Evolutionary conservation across 2,797 vertebrate species (phyloP), one percentile per base, ranked within the genome.

Genomic region (Phrynocephalus forsythii): DNA sequence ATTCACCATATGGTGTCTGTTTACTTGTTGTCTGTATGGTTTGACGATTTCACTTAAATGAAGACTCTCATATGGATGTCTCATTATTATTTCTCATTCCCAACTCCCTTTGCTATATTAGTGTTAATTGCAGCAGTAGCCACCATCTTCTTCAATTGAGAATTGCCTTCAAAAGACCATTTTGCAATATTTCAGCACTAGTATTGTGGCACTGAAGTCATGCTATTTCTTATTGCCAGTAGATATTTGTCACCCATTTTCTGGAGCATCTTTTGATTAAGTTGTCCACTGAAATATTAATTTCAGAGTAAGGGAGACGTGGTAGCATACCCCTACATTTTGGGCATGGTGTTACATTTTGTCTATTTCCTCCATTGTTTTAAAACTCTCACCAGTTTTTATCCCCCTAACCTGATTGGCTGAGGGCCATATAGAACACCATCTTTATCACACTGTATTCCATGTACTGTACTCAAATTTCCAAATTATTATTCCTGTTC

Each of bases 1-100:
- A 73, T 81, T 26, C 56, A 15, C 78, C 79, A 86, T 56, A 69
- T 81, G 69, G 68, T 66, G 71, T 85, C 78, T 78, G 73, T 50
- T 50, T 85, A 85, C 60, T 78, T 85, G 60, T 67, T 44, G 67
- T 24, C 60, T 67, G 22, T 48, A 63, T 15, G 66, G 33, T 52
- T 86, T 73, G 56, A 63, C 48, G 11, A 30, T 73, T 86, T 73
- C 33, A 81, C 33, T 66, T 72, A 66, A 81, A 81, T 60, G 68
- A 75, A 79, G 71, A 20, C 15, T 71, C 30, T 75, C n/a, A 60
- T 71, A 56, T 38, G 50, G 30, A 86, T 33, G 68, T 38, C 30
- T 30, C 24, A 1, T 33, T 67, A 28, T 8, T 84, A 26, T 4
- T 44, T 67, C 26, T 77, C 66, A 30, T 60, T 86, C 68, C 30